These are phyloP conservation scores for Hylyphantes graminicola DNA, from an alignment of 1,140 invertebrate genomes.

Conservation along the genomic window DNA sequence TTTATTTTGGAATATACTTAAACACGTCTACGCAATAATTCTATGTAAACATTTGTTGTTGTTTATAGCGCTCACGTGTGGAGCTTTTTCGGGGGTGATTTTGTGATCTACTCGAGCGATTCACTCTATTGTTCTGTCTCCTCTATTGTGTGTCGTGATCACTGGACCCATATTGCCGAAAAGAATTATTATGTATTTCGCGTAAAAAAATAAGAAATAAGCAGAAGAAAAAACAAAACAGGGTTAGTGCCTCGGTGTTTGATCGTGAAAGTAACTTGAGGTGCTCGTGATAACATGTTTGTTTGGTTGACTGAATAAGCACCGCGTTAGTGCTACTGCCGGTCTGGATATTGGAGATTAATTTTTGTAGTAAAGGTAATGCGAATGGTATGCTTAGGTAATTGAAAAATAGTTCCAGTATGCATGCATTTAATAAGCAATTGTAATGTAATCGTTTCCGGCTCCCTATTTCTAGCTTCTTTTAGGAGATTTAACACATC, in stretches of 20 bases:
- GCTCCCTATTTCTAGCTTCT: too few species aligned
- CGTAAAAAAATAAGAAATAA: too few species aligned
- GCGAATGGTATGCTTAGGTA: too few species aligned
- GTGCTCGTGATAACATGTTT: not conserved
- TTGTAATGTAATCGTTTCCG: too few species aligned
- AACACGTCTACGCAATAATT: too few species aligned
- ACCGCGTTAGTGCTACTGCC: not conserved
- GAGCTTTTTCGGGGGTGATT: slow-evolving; percentile 21
- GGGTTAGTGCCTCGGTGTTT: slow-evolving; percentile 27
- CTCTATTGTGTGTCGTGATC: slow-evolving; percentile 25
- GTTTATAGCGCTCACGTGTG: slow-evolving; percentile 20
- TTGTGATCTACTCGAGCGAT: slow-evolving; percentile 26
- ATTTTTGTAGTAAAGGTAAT: too few species aligned
- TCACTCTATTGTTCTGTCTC: slow-evolving; percentile 21
- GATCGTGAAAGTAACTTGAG: slow-evolving; percentile 21
- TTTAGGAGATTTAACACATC: too few species aligned
- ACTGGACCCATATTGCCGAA: slow-evolving; percentile 7
- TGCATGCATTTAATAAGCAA: too few species aligned
- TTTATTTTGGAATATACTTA: too few species aligned
- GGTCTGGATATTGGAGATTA: too few species aligned
- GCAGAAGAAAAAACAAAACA: not conserved
- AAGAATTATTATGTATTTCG: slow-evolving; percentile 27
- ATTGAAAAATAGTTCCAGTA: too few species aligned
- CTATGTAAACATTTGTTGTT: too few species aligned
- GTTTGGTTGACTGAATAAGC: not conserved